phyloP scores from a whole-genome alignment of 2,113 vertebrate species.

The Menidia beryllina region DNA sequence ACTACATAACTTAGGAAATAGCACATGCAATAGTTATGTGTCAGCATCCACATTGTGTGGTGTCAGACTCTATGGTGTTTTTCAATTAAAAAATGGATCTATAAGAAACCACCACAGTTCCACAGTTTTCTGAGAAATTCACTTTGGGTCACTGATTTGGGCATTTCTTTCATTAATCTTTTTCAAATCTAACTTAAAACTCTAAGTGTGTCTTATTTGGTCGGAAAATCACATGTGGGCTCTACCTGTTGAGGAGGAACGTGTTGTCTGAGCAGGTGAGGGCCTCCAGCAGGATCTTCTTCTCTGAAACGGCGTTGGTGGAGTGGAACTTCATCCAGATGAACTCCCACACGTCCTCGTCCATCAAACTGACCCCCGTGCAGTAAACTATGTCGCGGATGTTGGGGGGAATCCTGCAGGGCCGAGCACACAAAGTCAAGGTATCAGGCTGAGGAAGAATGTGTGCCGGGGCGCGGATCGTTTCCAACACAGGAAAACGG shows the following conservation, averaged over 20 bases:
- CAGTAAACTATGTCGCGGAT: slow-evolving; percentile 98
- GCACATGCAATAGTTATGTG: too few species aligned
- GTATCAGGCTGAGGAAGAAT: neutral
- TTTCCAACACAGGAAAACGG: neutral
- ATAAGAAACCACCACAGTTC: too few species aligned
- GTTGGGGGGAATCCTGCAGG: slow-evolving; percentile 91
- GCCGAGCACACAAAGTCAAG: neutral
- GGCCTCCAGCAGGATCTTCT: slow-evolving; percentile 96
- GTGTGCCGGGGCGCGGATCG: neutral
- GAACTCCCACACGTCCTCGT: slow-evolving; percentile 99
- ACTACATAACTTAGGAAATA: too few species aligned
- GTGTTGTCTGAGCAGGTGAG: slow-evolving; percentile 96
- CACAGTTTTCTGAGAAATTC: too few species aligned
- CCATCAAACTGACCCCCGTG: slow-evolving; percentile 95
- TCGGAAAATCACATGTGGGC: accelerated
- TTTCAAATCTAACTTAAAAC: too few species aligned
- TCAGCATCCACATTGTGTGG: too few species aligned
- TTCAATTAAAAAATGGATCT: too few species aligned
- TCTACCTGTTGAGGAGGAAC: slow-evolving; percentile 92
- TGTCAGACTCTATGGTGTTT: too few species aligned
- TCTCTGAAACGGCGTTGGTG: slow-evolving; percentile 91
- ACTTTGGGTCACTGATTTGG: too few species aligned
- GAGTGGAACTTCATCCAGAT: slow-evolving; percentile 99
- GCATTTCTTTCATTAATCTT: too few species aligned
- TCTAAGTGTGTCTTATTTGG: too few species aligned